Evolutionary conservation across 1,140 invertebrate genomes (phyloP).

Genomic region (Lithobius niger): DNA sequence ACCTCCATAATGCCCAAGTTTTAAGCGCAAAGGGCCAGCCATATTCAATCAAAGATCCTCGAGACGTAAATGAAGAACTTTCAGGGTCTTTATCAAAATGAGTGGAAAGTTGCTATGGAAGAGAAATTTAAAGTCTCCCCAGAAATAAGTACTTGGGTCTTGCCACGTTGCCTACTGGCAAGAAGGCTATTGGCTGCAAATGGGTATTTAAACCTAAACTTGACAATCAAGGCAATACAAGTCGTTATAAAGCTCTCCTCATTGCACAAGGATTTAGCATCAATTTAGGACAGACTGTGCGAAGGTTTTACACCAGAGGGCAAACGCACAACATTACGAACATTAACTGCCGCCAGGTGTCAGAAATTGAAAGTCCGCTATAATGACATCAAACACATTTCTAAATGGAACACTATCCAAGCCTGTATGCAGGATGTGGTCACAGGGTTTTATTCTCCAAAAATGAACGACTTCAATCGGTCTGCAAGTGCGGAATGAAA

Average conservation of each 20-base stretch:
- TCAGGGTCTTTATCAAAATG: too few relatives aligned
- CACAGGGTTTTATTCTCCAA: not conserved
- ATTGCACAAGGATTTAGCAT: not conserved
- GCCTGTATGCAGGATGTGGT: not conserved
- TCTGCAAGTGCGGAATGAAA: not conserved
- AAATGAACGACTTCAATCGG: not conserved
- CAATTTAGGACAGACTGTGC: not conserved
- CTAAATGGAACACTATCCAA: not conserved
- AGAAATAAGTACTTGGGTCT: not conserved
- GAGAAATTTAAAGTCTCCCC: not conserved
- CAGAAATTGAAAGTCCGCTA: not conserved
- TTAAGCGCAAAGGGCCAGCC: too few relatives aligned
- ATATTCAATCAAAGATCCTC: too few relatives aligned
- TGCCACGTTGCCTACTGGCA: not conserved
- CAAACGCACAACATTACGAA: not conserved
- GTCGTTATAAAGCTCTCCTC: not conserved
- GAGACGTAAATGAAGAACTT: too few relatives aligned
- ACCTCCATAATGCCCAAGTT: too few relatives aligned
- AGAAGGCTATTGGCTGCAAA: not conserved
- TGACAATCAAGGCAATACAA: too few relatives aligned
- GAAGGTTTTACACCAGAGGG: not conserved
- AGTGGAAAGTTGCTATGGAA: not conserved
- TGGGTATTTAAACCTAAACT: not conserved
- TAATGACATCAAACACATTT: not conserved
- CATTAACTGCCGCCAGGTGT: not conserved